Evolutionary conservation across 2,113 vertebrate species (phyloP).

Genomic region (Caranx melampygus): DNA sequence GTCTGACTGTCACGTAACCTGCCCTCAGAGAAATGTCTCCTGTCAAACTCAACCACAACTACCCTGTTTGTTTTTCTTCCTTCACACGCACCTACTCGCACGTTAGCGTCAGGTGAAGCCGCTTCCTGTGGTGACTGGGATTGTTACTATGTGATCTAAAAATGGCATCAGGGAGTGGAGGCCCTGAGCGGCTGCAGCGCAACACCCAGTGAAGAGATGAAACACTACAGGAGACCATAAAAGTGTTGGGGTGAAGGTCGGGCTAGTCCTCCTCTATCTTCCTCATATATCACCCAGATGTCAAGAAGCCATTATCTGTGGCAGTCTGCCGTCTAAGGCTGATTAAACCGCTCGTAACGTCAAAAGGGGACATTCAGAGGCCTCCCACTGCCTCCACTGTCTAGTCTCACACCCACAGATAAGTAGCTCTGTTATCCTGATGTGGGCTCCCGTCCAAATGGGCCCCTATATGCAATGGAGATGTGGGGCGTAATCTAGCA

Average conservation of each 20-base stretch:
- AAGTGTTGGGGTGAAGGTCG: neutral
- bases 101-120: no score
- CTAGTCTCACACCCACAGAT: neutral
- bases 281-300: neutral
- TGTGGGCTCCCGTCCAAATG: neutral
- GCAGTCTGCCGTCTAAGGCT: neutral
- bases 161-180: no score
- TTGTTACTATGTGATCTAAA: no score
- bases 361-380: neutral
- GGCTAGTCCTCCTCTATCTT: neutral
- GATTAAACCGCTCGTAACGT: neutral
- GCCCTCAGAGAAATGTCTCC: no score
- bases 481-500: neutral
- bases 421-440: neutral
- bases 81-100: no score
- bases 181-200: neutral
- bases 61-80: no score
- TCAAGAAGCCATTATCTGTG: conserved; percentile 21
- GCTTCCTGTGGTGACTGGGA: neutral
- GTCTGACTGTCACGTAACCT: no score
- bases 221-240: neutral
- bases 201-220: neutral
- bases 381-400: neutral
- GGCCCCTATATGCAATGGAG: neutral
- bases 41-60: no score